phyloP scores from a whole-genome alignment of 2,113 vertebrate species.

The Galbula dea region DNA sequence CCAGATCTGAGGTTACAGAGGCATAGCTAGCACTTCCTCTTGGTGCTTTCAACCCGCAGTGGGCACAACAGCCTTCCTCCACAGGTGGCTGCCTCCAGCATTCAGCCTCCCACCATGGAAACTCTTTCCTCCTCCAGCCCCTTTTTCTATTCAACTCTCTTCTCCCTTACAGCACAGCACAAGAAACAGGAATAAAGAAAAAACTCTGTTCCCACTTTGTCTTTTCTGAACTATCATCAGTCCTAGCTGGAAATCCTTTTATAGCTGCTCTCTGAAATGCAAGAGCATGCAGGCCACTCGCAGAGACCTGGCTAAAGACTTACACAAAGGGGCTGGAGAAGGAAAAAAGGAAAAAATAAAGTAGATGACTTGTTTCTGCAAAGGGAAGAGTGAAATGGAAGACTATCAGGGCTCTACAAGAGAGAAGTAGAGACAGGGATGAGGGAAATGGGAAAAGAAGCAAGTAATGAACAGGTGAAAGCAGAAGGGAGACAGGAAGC shows the following conservation, averaged over 20 bases:
- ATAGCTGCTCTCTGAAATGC: not conserved
- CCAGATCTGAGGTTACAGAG: not conserved
- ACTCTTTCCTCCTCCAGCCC: not conserved
- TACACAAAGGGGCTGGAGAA: not conserved
- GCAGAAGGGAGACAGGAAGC: not conserved
- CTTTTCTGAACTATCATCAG: not conserved
- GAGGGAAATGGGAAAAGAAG: not conserved
- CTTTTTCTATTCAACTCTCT: not conserved
- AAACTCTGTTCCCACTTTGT: not conserved
- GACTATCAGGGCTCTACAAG: not conserved
- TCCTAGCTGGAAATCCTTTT: not conserved
- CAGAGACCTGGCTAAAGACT: not conserved
- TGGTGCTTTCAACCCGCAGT: not conserved
- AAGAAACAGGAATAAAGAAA: not conserved
- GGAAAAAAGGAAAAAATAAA: not conserved
- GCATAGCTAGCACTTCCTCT: not conserved
- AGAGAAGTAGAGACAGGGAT: not conserved
- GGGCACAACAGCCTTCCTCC: not conserved
- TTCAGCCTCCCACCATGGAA: accelerated
- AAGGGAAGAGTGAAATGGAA: not conserved
- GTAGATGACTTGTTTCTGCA: not conserved
- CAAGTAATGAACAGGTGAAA: not conserved
- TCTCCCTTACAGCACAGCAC: not conserved
- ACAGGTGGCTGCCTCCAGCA: accelerated
- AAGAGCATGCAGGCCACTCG: accelerated